Base-by-base conservation (phyloP, 1,140 invertebrate species). In the Drosophila auraria region DNA sequence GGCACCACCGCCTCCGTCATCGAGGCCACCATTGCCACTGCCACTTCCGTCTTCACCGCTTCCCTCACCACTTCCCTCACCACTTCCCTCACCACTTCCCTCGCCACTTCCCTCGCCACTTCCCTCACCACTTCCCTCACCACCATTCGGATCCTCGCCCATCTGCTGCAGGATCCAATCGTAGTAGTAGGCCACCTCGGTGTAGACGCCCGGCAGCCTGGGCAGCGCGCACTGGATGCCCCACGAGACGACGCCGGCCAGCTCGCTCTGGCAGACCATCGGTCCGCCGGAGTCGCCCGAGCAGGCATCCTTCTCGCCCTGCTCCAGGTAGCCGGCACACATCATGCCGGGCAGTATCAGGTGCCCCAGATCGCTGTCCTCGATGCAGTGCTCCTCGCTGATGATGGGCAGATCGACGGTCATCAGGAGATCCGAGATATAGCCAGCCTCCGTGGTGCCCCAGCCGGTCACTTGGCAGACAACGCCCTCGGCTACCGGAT, bases 201-300 rank as follows among this genome's bases (percentile, higher is more conserved):
- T 95, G 90, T 96, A 97, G 47, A 97, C 96, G 15, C 96, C 96
- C 0, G 96, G 96, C 77, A 94, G 94, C 3, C 75, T 61, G 0
- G 95, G 94, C 53, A 92, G 75, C 4, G 95, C 96, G 82, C 96
- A 97, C 2, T 94, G 94, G 53, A 94, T 94, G 44, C 96, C 96
- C 95, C 96, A 97, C 27, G 96, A 96, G 0, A 95, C 95, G 15
- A 97, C 91, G 12, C 96, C 96, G 27, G 95, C 94, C 60, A 96
- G 93, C 45, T 93, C 82, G 7, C 92, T 93, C 40, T 93, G 77
- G 72, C 93, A 93, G 12, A 94, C 90, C 60, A 96, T 80, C 3
- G 95, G 95, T 3, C 95, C 95, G 3, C 95, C 95, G 33, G 95
- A 95, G 80, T 95, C 95, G 75, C 94, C 91, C 0, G 20, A 23